phyloP scores from a whole-genome alignment of 2,888 invertebrate species.

The Clanis bilineata region DNA sequence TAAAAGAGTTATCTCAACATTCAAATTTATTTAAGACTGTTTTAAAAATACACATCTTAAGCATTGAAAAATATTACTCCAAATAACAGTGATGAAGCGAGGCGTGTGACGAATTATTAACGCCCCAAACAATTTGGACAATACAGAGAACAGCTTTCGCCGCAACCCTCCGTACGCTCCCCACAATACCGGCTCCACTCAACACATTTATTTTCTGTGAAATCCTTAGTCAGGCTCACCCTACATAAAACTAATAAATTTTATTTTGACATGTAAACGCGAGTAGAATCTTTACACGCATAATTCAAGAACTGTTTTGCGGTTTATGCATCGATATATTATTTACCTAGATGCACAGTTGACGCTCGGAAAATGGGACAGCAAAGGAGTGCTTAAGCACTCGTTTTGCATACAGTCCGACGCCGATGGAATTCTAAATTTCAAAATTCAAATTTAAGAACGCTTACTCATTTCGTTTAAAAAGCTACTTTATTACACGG shows the following conservation, averaged over 20 bases:
- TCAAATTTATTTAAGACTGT: slow-evolving; percentile 1
- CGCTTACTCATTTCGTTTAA: too few relatives aligned
- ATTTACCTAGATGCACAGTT: too few relatives aligned
- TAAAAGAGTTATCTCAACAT: neutral
- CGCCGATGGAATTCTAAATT: too few relatives aligned
- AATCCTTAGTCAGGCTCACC: slow-evolving; percentile 41
- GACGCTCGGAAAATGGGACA: too few relatives aligned
- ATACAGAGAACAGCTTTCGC: slow-evolving; percentile 52
- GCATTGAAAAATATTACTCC: slow-evolving; percentile 35
- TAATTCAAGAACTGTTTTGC: neutral
- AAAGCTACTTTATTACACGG: too few relatives aligned
- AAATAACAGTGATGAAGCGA: slow-evolving; percentile 55
- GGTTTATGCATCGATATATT: too few relatives aligned
- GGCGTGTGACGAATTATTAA: slow-evolving; percentile 65
- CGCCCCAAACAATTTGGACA: slow-evolving; percentile 66
- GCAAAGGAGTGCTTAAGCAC: too few relatives aligned
- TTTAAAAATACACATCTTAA: neutral
- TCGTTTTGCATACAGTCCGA: too few relatives aligned
- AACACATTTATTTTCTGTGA: slow-evolving; percentile 50
- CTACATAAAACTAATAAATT: slow-evolving; percentile 28
- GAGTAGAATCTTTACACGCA: slow-evolving; percentile 20
- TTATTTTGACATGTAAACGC: slow-evolving; percentile 21
- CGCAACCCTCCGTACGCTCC: slow-evolving; percentile 44
- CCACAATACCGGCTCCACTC: slow-evolving; percentile 46
- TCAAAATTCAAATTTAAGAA: too few relatives aligned